phyloP scores from a whole-genome alignment of 2,113 vertebrate species.

The Eidolon helvum region DNA sequence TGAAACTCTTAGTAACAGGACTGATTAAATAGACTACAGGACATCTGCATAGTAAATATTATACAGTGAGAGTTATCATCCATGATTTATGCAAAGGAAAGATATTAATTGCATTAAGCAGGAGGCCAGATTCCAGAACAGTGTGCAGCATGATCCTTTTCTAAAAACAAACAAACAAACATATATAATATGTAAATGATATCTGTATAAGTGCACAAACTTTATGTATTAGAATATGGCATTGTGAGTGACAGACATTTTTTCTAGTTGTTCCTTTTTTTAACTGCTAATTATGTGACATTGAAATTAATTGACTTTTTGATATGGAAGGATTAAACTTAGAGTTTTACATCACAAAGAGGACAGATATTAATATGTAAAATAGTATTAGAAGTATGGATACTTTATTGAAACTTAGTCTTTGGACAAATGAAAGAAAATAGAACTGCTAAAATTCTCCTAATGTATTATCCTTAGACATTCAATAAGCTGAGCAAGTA shows the following conservation, averaged over 20 bases:
- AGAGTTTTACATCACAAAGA: slow-evolving; percentile 7
- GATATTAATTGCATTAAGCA: not conserved
- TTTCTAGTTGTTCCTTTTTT: not conserved
- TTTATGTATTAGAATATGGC: not conserved
- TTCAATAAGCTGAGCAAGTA: not conserved
- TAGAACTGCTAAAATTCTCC: not conserved
- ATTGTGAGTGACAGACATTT: not conserved
- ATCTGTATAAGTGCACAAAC: not conserved
- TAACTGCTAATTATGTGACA: not conserved
- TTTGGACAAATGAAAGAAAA: not conserved
- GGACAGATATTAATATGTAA: not conserved
- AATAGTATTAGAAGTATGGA: not conserved
- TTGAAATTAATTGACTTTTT: slow-evolving; percentile 5
- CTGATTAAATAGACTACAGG: slow-evolving; percentile 2
- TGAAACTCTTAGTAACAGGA: not conserved
- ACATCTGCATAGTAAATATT: not conserved
- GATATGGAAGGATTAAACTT: not conserved
- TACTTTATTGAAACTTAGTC: not conserved
- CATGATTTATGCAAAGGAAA: not conserved
- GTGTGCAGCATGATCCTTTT: not conserved
- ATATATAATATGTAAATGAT: not conserved
- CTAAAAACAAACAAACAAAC: not conserved
- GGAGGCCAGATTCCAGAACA: not conserved
- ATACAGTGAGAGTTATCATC: not conserved
- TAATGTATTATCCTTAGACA: not conserved